phyloP scores from a whole-genome alignment of 2,113 vertebrate genomes.

The Triplophysa dalaica region DNA sequence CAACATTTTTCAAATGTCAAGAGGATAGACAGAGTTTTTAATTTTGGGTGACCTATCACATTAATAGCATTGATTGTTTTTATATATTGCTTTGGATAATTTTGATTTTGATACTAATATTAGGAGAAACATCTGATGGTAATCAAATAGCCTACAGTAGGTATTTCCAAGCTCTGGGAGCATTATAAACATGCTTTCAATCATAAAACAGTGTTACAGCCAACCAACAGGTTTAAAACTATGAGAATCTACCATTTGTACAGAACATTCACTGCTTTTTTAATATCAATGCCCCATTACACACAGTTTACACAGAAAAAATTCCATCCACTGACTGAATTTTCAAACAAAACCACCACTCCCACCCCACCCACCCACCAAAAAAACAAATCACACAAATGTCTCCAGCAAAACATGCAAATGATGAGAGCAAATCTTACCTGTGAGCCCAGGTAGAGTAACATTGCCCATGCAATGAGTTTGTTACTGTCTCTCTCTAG shows the following conservation, averaged over 20 bases:
- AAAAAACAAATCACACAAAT: no score
- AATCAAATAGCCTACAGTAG: slow-evolving; percentile 10
- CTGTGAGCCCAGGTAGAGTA: slow-evolving; percentile 70
- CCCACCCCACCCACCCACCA: no score
- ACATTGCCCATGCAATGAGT: slow-evolving; percentile 54
- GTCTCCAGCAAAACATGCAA: slow-evolving; percentile 2
- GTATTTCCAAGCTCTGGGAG: slow-evolving; percentile 17
- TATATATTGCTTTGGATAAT: background rate
- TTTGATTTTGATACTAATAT: background rate
- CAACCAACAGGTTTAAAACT: slow-evolving; percentile 35
- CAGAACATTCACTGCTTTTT: slow-evolving; percentile 14
- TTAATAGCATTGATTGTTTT: background rate
- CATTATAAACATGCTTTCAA: slow-evolving; percentile 54
- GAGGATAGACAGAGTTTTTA: no score
- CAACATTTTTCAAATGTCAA: no score
- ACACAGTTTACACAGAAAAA: background rate
- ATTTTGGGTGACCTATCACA: no score
- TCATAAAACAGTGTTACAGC: slow-evolving; percentile 48
- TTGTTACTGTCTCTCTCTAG: slow-evolving; percentile 53
- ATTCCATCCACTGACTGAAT: background rate
- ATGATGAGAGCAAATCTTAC: slow-evolving; percentile 61
- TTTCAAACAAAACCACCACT: background rate
- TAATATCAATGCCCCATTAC: background rate
- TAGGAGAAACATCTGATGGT: background rate
- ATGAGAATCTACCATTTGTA: slow-evolving; percentile 17